Conservation (phyloP, 37 sponge, comb jelly and placozoan genomes). For the Cladorhizidae sp. region DNA sequence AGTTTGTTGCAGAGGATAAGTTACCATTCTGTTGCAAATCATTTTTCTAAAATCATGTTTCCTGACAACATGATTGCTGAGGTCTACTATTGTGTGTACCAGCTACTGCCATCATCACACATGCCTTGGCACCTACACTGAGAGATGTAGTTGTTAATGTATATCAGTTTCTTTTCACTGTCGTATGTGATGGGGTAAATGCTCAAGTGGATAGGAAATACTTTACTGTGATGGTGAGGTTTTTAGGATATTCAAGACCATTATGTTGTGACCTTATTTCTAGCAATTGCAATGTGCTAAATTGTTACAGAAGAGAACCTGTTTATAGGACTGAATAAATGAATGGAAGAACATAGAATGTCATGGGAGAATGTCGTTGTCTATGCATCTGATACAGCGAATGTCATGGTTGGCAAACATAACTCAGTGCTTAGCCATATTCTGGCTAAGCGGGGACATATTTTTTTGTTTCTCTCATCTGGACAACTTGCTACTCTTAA, state of each 20-base stretch:
- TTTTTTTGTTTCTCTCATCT: background rate
- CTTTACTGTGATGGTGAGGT: background rate
- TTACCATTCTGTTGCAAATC: background rate
- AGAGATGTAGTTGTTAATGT: background rate
- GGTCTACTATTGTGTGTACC: background rate
- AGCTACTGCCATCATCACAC: background rate
- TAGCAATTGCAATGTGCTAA: no score
- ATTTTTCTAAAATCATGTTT: background rate
- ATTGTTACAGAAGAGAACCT: no score
- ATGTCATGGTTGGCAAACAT: background rate
- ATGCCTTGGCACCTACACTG: no score
- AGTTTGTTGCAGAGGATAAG: background rate
- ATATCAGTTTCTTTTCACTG: background rate
- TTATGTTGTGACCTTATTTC: background rate
- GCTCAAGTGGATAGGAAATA: background rate
- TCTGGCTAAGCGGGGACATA: background rate
- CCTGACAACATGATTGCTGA: background rate
- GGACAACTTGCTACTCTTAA: background rate
- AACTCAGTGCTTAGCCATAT: no score
- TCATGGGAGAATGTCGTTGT: background rate
- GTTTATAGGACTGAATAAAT: background rate
- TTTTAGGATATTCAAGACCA: background rate
- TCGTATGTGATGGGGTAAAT: background rate
- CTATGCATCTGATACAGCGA: slow-evolving; percentile 1
- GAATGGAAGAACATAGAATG: background rate